Base-by-base conservation (phyloP, 2,113 vertebrate species). In the Paramisgurnus dabryanus region DNA sequence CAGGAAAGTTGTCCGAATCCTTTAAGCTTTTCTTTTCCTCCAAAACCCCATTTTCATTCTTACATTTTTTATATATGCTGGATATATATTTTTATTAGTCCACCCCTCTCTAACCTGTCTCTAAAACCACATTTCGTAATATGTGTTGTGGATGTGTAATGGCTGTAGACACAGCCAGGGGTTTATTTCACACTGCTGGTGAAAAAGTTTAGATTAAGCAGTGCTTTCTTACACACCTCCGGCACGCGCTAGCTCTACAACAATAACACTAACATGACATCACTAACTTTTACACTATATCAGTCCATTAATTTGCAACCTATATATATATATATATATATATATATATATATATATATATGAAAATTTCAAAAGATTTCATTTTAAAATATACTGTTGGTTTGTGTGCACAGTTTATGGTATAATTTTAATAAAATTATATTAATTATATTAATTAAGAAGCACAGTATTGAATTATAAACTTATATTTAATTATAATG, bases 1-100 rank as follows among this genome's bases (percentile, higher is more conserved):
- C 82, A 84, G 89, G 91, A 89, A 34, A 80, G 78, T 78, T 82
- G 80, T 74, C 80, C 70, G 77, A 55, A 39, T 79, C 50, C 67
- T 58, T 34, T 17, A 11, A 67, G 40, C 60, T 22, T 18, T 40
- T 34, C 63, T 39, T 39, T 68, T 63, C 17, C 45, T 18, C 18
- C 63, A 72, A 61, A 72, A 61, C 5, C 27, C 40, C 15, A 78
- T 65, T 73, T 65, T 77, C 17, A 53, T 15, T 80, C n/a, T 81
- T 64, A 67, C 22, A 78, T 60, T 69, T 66, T 58, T 58, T 55
- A 55, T 4, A 55, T 55, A 15, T 55, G 12, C 13, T 55, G 12
- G 4, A 55, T n/a, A 47, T 9, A 47, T 6, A 7, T 2, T 47
- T 2, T 47, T 47, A 11, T 60, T 18, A 34, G 10, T 60, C 18